Conservation (phyloP, 2,888 invertebrate genomes). For the Scelioninae gen. 1 region DNA sequence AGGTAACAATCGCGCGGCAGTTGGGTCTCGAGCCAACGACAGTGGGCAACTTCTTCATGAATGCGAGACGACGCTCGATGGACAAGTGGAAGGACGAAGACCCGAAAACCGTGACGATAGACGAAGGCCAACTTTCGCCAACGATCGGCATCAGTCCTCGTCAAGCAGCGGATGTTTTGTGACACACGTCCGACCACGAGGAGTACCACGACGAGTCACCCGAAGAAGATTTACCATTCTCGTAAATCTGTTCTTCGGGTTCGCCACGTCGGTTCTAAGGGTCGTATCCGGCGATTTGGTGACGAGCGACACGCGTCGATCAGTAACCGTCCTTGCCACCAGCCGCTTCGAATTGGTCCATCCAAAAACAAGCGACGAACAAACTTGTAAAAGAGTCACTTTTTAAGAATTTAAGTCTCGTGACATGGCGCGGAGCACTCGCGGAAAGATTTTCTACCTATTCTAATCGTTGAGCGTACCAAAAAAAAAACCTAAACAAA, state of each 20-base stretch:
- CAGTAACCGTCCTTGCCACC: slow-evolving; percentile 50
- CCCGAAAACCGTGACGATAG: slow-evolving; percentile 86
- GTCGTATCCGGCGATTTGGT: slow-evolving; percentile 24
- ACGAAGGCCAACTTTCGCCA: slow-evolving; percentile 84
- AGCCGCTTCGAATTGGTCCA: slow-evolving; percentile 44
- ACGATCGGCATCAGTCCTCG: slow-evolving; percentile 83
- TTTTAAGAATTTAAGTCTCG: slow-evolving; percentile 26
- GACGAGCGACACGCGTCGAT: slow-evolving; percentile 38
- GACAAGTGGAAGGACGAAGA: slow-evolving; percentile 99
- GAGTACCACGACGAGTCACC: slow-evolving; percentile 84
- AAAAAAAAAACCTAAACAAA: slow-evolving; percentile 19
- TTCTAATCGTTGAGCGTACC: slow-evolving; percentile 40
- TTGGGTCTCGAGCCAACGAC: slow-evolving; percentile 98
- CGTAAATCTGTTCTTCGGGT: slow-evolving; percentile 75
- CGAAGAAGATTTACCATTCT: slow-evolving; percentile 83
- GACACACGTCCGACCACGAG: slow-evolving; percentile 85
- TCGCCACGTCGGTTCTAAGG: slow-evolving; percentile 16
- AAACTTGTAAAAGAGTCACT: slow-evolving; percentile 11
- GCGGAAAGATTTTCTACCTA: slow-evolving; percentile 34
- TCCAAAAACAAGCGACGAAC: slow-evolving; percentile 30
- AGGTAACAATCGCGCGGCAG: slow-evolving; percentile 99
- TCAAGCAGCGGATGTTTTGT: slow-evolving; percentile 83
- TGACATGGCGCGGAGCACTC: slow-evolving; percentile 15
- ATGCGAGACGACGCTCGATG: slow-evolving; percentile 98
- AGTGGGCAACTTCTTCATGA: slow-evolving; percentile 99